A percentile compares a stretch with the other conserved stretches of the same genome.
Conservation (phyloP, 2,888 invertebrate species). For the Drosophila barbarae region DNA sequence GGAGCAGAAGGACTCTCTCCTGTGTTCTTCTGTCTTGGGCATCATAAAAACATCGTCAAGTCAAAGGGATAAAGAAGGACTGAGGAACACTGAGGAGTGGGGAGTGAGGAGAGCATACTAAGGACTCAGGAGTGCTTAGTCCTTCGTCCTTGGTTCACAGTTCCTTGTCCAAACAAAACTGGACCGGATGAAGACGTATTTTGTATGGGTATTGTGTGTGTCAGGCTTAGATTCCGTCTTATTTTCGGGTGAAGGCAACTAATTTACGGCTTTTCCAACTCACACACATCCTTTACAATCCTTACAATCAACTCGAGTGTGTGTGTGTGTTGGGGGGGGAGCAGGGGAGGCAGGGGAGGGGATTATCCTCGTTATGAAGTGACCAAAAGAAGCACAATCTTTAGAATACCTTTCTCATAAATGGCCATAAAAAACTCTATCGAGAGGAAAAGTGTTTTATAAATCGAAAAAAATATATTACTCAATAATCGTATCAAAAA, state of each 20-base stretch:
- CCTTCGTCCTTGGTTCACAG: constrained; percentile 17
- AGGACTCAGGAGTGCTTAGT: constrained; percentile 13
- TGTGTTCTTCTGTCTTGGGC: constrained; percentile 29
- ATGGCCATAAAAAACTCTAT: neutral
- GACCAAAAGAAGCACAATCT: constrained; percentile 9
- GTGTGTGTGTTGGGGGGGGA: neutral
- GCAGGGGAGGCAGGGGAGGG: neutral
- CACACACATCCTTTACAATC: neutral
- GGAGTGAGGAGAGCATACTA: neutral
- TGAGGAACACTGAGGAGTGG: constrained; percentile 11
- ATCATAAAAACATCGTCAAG: constrained; percentile 51
- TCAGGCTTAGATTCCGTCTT: constrained; percentile 57
- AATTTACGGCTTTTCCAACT: constrained; percentile 48
- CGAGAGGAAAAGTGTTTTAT: neutral
- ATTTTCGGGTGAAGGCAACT: constrained; percentile 48
- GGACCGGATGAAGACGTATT: constrained; percentile 31
- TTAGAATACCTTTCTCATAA: neutral
- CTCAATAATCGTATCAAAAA: neutral
- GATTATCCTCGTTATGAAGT: constrained; percentile 5
- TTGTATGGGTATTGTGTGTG: constrained; percentile 32
- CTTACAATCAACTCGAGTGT: constrained; percentile 16
- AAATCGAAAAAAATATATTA: neutral
- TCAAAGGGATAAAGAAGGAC: constrained; percentile 36
- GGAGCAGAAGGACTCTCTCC: neutral
- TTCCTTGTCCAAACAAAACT: constrained; percentile 13